Evolutionary conservation across 2,888 invertebrate genomes (phyloP).

Genomic region (Leptothorax acervorum): DNA sequence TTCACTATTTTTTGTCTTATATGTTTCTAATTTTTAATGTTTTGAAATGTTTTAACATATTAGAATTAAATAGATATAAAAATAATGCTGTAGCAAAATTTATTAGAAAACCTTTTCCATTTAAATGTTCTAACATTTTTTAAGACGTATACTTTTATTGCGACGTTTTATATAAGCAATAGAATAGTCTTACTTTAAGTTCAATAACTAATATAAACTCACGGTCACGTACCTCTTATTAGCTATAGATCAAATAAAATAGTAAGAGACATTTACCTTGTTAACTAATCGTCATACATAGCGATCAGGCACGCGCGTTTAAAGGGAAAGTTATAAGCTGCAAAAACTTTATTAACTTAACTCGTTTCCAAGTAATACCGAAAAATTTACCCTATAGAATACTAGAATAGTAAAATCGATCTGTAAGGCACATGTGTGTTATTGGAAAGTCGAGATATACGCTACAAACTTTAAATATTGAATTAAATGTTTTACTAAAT

Average conservation of each 20-base stretch:
- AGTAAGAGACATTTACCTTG: constrained; percentile 25
- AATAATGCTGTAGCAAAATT: constrained; percentile 7
- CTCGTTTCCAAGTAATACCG: background rate
- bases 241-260: constrained; percentile 43
- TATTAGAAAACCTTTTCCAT: constrained; percentile 27
- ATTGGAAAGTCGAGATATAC: background rate
- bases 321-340: background rate
- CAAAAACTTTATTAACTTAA: background rate
- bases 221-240: constrained; percentile 15
- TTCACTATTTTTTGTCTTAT: background rate
- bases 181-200: background rate
- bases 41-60: constrained; percentile 5
- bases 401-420: background rate
- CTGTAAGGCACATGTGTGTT: background rate
- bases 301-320: background rate
- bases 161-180: background rate
- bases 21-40: background rate
- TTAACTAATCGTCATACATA: constrained; percentile 32
- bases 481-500: background rate
- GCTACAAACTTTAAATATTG: background rate
- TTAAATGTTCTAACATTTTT: constrained; percentile 9
- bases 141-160: constrained; percentile 1
- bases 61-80: background rate
- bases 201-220: constrained; percentile 21
- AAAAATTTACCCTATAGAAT: background rate